Conservation (phyloP, 2,113 vertebrate species). For the Tragulus kanchil region DNA sequence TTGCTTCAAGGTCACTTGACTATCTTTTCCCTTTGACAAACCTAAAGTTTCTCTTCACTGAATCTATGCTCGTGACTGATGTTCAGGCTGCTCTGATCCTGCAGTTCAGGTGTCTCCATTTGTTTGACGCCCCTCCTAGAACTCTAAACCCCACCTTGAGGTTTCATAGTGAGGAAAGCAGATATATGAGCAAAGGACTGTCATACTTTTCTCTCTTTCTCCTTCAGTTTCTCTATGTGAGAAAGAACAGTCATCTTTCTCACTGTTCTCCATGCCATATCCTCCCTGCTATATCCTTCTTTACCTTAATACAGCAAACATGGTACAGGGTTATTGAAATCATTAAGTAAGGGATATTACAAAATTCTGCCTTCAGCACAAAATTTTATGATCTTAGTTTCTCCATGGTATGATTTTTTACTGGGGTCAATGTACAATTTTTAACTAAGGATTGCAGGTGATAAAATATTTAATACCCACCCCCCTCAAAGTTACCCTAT, state of each 20-base stretch:
- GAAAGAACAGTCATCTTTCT: not conserved
- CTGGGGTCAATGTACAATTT: not conserved
- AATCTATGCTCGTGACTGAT: not conserved
- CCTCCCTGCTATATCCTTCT: not conserved
- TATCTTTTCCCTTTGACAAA: not conserved
- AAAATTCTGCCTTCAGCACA: not conserved
- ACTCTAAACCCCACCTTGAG: not conserved
- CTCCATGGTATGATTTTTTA: not conserved
- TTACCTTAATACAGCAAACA: not conserved
- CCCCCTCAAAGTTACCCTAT: not conserved
- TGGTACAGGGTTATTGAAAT: not conserved
- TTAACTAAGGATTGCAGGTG: not conserved
- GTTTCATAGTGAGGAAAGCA: not conserved
- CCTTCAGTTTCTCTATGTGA: not conserved
- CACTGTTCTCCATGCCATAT: not conserved
- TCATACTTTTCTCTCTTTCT: not conserved
- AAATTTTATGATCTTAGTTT: not conserved
- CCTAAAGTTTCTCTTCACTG: not conserved
- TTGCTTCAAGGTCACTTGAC: not conserved
- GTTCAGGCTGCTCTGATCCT: not conserved
- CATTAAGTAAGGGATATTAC: not conserved
- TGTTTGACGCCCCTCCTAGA: not conserved
- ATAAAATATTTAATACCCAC: not conserved
- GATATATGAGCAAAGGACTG: not conserved
- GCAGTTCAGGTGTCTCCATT: not conserved